Conservation (phyloP, 2,888 invertebrate species). For the Cantharis flavilabris region DNA sequence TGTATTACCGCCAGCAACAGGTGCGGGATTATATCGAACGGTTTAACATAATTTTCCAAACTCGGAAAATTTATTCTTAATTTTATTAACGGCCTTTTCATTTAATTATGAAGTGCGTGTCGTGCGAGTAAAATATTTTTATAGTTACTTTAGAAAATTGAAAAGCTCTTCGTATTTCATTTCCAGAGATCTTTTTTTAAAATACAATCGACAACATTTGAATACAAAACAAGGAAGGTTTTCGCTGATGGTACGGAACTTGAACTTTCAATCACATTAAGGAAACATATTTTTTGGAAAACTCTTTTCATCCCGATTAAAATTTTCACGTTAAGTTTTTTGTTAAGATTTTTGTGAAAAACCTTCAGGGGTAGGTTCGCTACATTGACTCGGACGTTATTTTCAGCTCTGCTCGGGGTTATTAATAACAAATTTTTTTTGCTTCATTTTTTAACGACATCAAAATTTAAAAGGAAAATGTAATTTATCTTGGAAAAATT, state of each 20-base stretch:
- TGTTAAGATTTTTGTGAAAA: neutral
- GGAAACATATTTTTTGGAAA: neutral
- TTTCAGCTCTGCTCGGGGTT: neutral
- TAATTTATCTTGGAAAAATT: no score
- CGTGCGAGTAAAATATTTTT: neutral
- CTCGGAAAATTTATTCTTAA: neutral
- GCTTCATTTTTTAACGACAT: neutral
- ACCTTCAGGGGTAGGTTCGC: no score
- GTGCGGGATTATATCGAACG: neutral
- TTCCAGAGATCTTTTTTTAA: constrained; percentile 9
- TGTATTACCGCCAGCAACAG: neutral
- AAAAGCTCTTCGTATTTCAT: constrained; percentile 21
- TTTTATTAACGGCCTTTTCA: neutral
- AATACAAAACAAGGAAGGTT: constrained; percentile 18
- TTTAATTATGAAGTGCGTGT: neutral
- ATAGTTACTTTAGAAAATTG: constrained; percentile 9
- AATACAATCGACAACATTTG: constrained; percentile 26
- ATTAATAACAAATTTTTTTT: neutral
- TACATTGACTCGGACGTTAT: neutral
- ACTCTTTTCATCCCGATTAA: neutral
- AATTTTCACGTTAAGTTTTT: neutral
- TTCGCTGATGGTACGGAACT: neutral
- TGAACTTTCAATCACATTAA: constrained; percentile 20
- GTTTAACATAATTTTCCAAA: neutral
- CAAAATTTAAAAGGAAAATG: no score